phyloP scores from a whole-genome alignment of 2,113 vertebrate genomes.

The rabbit (Oryctolagus cuniculus) region mOryCun1.1 NC_091453.1:73835001-73835500 shows the following conservation, averaged over 20 bases:
- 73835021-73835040: constrained; percentile 96
- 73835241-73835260: background rate
- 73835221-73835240: constrained; percentile 4
- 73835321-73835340: background rate
- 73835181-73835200: constrained; percentile 71
- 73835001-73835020: constrained; percentile 96
- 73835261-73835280: constrained; percentile 43
- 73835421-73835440: constrained; percentile 6
- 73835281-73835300: background rate
- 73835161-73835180: constrained; percentile 91
- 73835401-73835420: constrained; percentile 45
- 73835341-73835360: constrained; percentile 16
- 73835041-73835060: constrained; percentile 94
- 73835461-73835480: background rate
- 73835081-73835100: constrained; percentile 95
- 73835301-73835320: background rate
- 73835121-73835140: constrained; percentile 97
- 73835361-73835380: constrained; percentile 9
- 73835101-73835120: constrained; percentile 98
- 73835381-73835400: constrained; percentile 3
- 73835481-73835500: constrained; percentile 44
- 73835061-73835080: constrained; percentile 97
- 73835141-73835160: constrained; percentile 97
- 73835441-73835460: background rate
- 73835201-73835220: constrained; percentile 63